A percentile compares a stretch with the other conserved stretches of the same genome.
Conservation (phyloP, 2,888 invertebrate genomes). For the Nezara viridula region DNA sequence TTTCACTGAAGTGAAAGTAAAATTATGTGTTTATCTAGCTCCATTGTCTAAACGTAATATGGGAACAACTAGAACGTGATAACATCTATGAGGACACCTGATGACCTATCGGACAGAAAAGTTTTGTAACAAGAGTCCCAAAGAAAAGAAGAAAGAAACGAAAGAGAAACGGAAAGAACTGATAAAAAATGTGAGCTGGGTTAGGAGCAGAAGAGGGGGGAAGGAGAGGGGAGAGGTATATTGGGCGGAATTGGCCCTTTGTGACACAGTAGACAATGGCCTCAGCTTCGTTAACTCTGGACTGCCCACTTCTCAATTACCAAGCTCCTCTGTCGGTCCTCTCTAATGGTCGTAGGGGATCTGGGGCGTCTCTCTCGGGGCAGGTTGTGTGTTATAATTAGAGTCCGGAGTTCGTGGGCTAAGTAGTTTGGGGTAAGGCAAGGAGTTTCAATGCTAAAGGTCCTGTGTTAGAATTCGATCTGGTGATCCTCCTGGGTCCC, state of each 20-base stretch:
- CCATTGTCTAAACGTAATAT: not conserved
- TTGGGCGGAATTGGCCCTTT: slow-evolving; percentile 3
- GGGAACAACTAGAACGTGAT: not conserved
- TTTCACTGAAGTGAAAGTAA: no score
- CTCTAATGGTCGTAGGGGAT: not conserved
- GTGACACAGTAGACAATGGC: not conserved
- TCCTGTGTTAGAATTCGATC: no score
- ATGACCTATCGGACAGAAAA: not conserved
- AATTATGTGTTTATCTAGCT: no score
- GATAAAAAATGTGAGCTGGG: no score
- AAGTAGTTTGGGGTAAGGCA: no score
- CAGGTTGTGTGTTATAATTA: not conserved
- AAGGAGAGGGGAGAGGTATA: not conserved
- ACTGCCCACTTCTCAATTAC: slow-evolving; percentile 28
- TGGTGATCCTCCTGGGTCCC: no score
- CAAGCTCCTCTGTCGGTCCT: not conserved
- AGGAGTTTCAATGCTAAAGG: no score
- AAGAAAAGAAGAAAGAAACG: not conserved
- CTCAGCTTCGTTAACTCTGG: not conserved
- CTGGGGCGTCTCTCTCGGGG: no score
- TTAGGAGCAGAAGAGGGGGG: no score
- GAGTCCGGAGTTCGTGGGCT: no score
- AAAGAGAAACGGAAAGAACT: not conserved
- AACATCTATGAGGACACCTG: not conserved
- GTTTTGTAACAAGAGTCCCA: not conserved